A percentile compares a stretch with the other conserved stretches of the same genome.
Evolutionary conservation across 2,113 vertebrate genomes (phyloP).

Genomic region (Grammomys surdaster): DNA sequence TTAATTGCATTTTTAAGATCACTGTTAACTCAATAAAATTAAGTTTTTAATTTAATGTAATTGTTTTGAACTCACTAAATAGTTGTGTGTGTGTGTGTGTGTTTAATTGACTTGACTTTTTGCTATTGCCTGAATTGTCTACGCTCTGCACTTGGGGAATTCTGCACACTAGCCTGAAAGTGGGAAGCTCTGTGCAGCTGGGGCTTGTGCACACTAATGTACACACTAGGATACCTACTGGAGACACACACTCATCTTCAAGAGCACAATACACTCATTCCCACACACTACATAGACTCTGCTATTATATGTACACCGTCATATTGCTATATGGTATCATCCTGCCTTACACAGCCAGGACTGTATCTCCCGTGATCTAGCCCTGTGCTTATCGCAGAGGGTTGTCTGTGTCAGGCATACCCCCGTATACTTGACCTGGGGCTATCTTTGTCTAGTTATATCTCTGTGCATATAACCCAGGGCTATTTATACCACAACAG

Average conservation of each 20-base stretch:
- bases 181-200: background rate
- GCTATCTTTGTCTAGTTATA: background rate
- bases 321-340: too few species aligned
- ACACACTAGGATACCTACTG: background rate
- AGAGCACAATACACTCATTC: background rate
- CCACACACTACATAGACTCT: background rate
- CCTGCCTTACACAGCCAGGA: background rate
- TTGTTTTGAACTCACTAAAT: slow-evolving; percentile 72
- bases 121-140: slow-evolving; percentile 48
- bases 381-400: background rate
- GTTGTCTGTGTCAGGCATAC: background rate
- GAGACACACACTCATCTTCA: background rate
- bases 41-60: slow-evolving; percentile 80
- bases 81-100: slow-evolving; percentile 50
- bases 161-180: background rate
- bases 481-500: fast-evolving
- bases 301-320: background rate
- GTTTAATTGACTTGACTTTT: slow-evolving; percentile 65
- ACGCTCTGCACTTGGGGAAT: slow-evolving; percentile 24
- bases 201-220: background rate
- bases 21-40: slow-evolving; percentile 76
- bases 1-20: slow-evolving; percentile 66
- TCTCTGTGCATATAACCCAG: background rate
- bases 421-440: background rate
- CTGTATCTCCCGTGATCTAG: fast-evolving